Conservation (phyloP, 2,113 vertebrate species). For the Neotragus moschatus region DNA sequence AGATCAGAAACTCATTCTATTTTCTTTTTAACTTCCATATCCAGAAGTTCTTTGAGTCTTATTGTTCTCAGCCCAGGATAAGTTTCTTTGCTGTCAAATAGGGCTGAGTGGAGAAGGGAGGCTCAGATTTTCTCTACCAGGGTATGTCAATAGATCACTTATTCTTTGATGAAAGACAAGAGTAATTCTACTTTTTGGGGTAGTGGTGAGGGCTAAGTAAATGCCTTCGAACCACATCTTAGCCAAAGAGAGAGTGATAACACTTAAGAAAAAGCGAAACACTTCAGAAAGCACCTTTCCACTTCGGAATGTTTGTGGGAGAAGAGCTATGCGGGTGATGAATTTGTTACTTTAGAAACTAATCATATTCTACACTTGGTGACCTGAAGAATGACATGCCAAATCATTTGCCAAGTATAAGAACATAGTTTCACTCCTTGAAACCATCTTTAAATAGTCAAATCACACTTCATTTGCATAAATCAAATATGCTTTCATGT, state of each 20-base stretch:
- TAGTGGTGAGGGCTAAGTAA: fast-evolving
- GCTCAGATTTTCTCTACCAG: background rate
- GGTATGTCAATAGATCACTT: background rate
- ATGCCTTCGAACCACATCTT: background rate
- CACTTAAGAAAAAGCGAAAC: background rate
- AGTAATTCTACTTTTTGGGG: background rate
- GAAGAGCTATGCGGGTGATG: background rate
- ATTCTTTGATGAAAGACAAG: background rate
- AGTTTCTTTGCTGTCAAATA: background rate
- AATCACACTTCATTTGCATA: background rate
- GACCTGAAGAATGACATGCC: background rate
- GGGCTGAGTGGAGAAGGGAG: background rate
- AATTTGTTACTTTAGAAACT: background rate
- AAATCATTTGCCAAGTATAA: background rate
- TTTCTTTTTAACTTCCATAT: background rate
- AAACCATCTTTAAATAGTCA: background rate
- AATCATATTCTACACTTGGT: background rate
- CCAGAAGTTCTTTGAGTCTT: background rate
- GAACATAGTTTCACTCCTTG: background rate
- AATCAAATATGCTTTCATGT: background rate
- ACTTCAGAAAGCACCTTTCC: background rate
- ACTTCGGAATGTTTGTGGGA: background rate
- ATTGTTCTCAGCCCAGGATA: background rate
- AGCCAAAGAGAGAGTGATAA: background rate
- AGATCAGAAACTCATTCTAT: background rate